These are phyloP conservation scores for Drosophila dunni DNA, from an alignment of 1,140 invertebrate species.

Conservation along the genomic window DNA sequence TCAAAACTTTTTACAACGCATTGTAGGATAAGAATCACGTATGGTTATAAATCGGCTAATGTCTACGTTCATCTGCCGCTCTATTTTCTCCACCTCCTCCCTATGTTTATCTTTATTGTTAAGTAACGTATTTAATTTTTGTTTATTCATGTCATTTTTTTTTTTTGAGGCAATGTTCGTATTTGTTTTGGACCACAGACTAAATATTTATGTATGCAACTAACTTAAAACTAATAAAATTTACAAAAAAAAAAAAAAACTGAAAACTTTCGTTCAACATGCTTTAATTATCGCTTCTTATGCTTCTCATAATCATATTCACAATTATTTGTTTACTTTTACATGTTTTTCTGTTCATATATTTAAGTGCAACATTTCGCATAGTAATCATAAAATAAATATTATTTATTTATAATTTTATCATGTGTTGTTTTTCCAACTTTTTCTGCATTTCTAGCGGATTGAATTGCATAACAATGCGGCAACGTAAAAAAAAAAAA, in stretches of 20 bases:
- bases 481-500: conserved; percentile 1
- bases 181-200: conserved; percentile 47
- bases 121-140: conserved; percentile 24
- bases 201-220: conserved; percentile 27
- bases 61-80: conserved; percentile 1
- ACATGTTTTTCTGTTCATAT: conserved; percentile 1
- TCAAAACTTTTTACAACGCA: conserved; percentile 29
- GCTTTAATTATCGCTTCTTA: conserved; percentile 1
- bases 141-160: conserved; percentile 8
- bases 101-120: background rate
- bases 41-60: conserved; percentile 9
- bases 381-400: conserved; percentile 28
- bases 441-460: conserved; percentile 13
- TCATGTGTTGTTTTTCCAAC: background rate
- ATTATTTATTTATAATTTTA: conserved; percentile 10
- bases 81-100: background rate
- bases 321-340: background rate
- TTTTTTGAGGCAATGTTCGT: conserved; percentile 40
- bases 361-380: conserved; percentile 13
- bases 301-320: background rate
- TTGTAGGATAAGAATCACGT: conserved; percentile 30
- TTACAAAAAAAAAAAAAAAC: conserved; percentile 21
- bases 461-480: conserved; percentile 6
- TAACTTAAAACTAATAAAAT: conserved; percentile 60
- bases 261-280: conserved; percentile 2